A percentile compares a stretch with the other conserved stretches of the same genome.
Evolutionary conservation across 2,113 vertebrate genomes (phyloP).

Genomic region (Saguinus imperator): DNA sequence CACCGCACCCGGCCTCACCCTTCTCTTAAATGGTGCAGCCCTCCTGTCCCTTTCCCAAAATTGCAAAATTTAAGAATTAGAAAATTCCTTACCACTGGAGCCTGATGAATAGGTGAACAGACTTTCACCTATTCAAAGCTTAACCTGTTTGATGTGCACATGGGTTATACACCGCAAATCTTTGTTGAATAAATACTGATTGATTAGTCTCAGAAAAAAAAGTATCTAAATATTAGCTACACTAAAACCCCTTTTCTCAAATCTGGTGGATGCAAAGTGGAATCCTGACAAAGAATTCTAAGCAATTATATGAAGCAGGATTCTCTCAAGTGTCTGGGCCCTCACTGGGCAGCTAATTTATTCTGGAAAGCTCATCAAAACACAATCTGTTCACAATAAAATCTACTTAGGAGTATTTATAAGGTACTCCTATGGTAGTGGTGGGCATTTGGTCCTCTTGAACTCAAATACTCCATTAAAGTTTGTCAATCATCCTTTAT

Average conservation of each 20-base stretch:
- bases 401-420: constrained; percentile 29
- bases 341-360: constrained; percentile 23
- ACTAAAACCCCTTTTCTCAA: background rate
- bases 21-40: background rate
- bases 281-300: constrained; percentile 31
- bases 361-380: constrained; percentile 26
- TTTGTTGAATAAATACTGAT: constrained; percentile 12
- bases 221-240: background rate
- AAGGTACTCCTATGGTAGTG: background rate
- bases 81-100: background rate
- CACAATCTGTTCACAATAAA: constrained; percentile 46
- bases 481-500: background rate
- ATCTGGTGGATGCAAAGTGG: background rate
- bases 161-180: background rate
- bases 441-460: background rate
- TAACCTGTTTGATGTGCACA: background rate
- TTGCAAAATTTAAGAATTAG: background rate
- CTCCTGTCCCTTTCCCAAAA: background rate
- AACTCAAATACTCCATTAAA: background rate
- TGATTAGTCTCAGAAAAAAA: constrained; percentile 42
- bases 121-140: background rate
- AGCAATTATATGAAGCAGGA: background rate
- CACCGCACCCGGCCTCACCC: background rate
- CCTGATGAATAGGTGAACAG: background rate
- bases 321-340: background rate